Percentiles rank a stretch among this genome's conserved stretches.
These are phyloP conservation scores for Notolepis coatsorum DNA, from an alignment of 2,797 vertebrate species.

Conservation along the genomic window DNA sequence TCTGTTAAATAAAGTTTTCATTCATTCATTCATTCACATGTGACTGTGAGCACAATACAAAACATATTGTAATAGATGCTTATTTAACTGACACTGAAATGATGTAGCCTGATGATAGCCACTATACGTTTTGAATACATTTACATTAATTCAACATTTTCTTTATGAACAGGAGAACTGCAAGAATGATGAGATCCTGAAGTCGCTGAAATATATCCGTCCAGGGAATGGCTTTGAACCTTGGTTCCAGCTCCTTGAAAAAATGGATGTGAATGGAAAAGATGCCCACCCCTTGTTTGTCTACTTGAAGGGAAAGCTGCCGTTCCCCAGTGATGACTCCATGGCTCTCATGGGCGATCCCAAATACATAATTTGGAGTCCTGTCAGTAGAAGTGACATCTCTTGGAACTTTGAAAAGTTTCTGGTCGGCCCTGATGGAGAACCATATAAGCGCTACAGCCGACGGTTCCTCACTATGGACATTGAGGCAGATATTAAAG, in stretches of 20 bases:
- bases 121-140: too few species aligned
- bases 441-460: constrained; percentile 87
- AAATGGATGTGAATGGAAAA: constrained; percentile 87
- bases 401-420: constrained; percentile 93
- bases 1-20: too few species aligned
- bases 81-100: too few species aligned
- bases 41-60: too few species aligned
- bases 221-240: constrained; percentile 86
- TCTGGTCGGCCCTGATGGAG: constrained; percentile 81
- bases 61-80: too few species aligned
- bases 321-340: constrained; percentile 82
- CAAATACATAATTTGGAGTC: constrained; percentile 86
- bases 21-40: too few species aligned
- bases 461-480: constrained; percentile 82
- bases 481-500: constrained; percentile 84
- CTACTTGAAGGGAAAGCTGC: constrained; percentile 83
- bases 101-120: too few species aligned
- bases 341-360: constrained; percentile 83
- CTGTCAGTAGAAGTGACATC: constrained; percentile 84
- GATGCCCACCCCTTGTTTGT: constrained; percentile 82
- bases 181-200: constrained; percentile 85
- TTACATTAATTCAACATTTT: too few species aligned
- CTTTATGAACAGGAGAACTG: constrained; percentile 79
- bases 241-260: constrained; percentile 84
- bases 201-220: constrained; percentile 80